A percentile compares a stretch with the other conserved stretches of the same genome.
Evolutionary conservation across 2,113 vertebrate species (phyloP).

Genomic region (Vombatus ursinus): DNA sequence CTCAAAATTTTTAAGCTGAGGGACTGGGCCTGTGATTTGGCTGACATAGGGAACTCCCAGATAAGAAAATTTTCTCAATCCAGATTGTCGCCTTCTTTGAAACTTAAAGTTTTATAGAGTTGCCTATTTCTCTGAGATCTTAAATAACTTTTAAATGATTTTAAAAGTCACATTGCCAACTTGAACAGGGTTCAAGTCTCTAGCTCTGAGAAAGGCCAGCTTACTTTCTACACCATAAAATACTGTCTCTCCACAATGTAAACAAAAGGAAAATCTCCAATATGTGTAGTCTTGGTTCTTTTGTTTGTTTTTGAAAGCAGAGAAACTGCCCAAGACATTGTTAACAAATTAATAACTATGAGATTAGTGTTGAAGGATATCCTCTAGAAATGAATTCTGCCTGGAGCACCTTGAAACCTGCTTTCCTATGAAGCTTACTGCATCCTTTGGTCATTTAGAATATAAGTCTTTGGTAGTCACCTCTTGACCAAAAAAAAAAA

Average conservation of each 20-base stretch:
- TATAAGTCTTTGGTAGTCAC: constrained; percentile 8
- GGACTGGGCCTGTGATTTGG: not conserved
- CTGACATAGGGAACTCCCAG: not conserved
- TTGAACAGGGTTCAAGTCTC: not conserved
- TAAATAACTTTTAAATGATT: not conserved
- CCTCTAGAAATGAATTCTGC: constrained; percentile 1
- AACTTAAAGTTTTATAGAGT: not conserved
- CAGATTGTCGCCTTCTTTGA: not conserved
- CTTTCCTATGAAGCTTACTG: constrained; percentile 9
- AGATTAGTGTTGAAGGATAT: not conserved
- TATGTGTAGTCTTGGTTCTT: constrained; percentile 21
- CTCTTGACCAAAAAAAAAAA: not conserved
- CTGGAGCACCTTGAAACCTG: constrained; percentile 42
- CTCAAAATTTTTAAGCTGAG: not conserved
- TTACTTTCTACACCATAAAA: not conserved
- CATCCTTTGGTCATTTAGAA: not conserved
- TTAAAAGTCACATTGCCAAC: not conserved
- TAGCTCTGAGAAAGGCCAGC: not conserved
- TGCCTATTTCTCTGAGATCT: not conserved
- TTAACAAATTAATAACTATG: constrained; percentile 34
- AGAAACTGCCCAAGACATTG: constrained; percentile 56
- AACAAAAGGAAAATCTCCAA: constrained; percentile 50
- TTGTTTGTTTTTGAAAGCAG: constrained; percentile 47
- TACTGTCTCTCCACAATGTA: not conserved
- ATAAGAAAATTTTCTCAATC: not conserved